Evolutionary conservation across 2,888 invertebrate genomes (phyloP), one percentile per base, ranked within the genome.

Genomic region (Phrixothrix hirtus): DNA sequence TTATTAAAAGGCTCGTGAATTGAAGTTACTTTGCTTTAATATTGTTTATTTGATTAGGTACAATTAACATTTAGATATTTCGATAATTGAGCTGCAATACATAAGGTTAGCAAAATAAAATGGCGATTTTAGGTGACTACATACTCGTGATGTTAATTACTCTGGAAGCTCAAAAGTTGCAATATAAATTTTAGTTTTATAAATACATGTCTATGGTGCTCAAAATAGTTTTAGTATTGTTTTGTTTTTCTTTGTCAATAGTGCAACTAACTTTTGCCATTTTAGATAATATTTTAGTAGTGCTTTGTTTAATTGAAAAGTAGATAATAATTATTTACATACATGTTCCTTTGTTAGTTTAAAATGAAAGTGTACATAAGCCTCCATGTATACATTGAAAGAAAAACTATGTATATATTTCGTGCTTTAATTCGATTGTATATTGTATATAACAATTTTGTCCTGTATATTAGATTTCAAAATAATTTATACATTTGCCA

Each of bases 401-500:
- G 30, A 29, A 41, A 29, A 29, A 21, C 21, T 41, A 41, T 14
- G n/a, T 34, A 34, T 34, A 34, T 14, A 41, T 25, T 41, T 47
- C 47, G 43, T 37, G 53, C 47, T 53, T 52, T 42, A 46, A 42
- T 47, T 54, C 45, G 35, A 44, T 30, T 59, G 59, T 59, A 59
- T 54, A 59, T 46, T 59, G 59, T 59, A 59, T 26, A 58, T 58
- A 53, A 44, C 34, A 44, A 47, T 47, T 41, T 53, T 42, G 39
- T 46, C 46, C 39, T 53, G 55, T 55, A 55, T 46, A 55, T 41
- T 55, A 52, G 41, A 43, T 32, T 42, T 47, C 42, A 52, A 38
- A 44, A 45, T 55, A 42, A 57, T 57, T 55, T 53, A 54, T 52
- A 49, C 35, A 41, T 43, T 41, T 47, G 49, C 55, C 55, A 51